Evolutionary conservation across 1,140 invertebrate genomes (phyloP).

Genomic region (Sminthurides bifidus): DNA sequence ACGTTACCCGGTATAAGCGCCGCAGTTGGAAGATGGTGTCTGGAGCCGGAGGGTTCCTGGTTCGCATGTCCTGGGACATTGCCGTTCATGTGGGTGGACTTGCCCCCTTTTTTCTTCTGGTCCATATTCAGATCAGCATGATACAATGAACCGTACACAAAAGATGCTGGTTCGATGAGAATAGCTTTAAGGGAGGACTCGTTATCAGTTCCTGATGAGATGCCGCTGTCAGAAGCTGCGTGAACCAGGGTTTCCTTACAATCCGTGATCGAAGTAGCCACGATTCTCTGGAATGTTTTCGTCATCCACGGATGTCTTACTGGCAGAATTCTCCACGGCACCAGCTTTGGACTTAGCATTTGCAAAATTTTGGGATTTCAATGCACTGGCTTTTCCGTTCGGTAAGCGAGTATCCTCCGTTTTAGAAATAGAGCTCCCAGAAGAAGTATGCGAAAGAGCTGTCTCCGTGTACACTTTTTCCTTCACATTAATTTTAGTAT

Average conservation of each 20-base stretch:
- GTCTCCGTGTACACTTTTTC: not conserved
- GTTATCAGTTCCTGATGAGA: constrained; percentile 12
- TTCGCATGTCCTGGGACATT: no score
- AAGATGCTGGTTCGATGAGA: constrained; percentile 8
- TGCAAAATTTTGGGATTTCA: not conserved
- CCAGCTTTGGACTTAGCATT: not conserved
- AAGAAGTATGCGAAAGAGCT: not conserved
- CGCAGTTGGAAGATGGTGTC: not conserved
- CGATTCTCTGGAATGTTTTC: not conserved
- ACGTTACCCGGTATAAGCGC: not conserved
- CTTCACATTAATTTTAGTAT: not conserved
- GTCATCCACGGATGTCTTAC: not conserved
- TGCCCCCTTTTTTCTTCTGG: not conserved
- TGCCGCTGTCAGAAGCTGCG: constrained; percentile 11
- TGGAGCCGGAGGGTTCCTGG: not conserved
- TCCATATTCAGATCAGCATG: not conserved
- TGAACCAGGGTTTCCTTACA: not conserved
- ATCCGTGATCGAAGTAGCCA: not conserved
- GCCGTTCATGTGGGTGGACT: not conserved
- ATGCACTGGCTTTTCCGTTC: not conserved
- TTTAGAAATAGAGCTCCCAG: not conserved
- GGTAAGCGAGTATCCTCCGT: not conserved
- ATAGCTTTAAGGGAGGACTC: constrained; percentile 11
- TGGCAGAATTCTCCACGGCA: not conserved
- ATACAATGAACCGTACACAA: constrained; percentile 6